phyloP scores from a whole-genome alignment of 2,113 vertebrate genomes.

The Alouatta palliata region DNA sequence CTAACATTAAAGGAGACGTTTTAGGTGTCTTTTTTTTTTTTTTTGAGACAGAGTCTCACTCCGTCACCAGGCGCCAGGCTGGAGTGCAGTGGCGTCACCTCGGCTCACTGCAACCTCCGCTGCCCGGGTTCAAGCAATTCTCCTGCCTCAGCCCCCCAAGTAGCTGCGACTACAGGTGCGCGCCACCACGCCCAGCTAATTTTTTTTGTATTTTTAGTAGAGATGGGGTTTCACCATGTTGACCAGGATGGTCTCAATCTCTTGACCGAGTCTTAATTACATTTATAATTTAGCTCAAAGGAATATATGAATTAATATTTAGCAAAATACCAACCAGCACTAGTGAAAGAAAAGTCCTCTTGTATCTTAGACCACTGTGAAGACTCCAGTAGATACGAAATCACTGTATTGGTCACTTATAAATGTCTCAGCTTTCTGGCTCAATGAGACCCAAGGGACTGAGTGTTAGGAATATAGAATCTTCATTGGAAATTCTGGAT shows the following conservation, averaged over 20 bases:
- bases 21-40: neutral
- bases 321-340: neutral
- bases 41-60: no score
- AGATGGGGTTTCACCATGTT: no score
- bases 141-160: no score
- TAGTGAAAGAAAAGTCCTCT: neutral
- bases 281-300: neutral
- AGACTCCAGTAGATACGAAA: neutral
- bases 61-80: no score
- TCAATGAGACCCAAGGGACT: neutral
- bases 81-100: no score
- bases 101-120: no score
- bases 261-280: neutral
- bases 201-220: no score
- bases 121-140: no score
- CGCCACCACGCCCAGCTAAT: no score
- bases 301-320: neutral
- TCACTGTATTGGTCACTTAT: neutral
- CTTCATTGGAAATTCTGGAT: neutral
- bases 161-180: no score
- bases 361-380: neutral
- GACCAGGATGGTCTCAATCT: no score
- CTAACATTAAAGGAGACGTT: neutral
- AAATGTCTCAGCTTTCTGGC: neutral
- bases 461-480: neutral